Percentiles rank a stretch among this genome's conserved stretches.
Evolutionary conservation across 1,140 invertebrate species (phyloP).

Genomic region (Rhynchophorus ferrugineus): DNA sequence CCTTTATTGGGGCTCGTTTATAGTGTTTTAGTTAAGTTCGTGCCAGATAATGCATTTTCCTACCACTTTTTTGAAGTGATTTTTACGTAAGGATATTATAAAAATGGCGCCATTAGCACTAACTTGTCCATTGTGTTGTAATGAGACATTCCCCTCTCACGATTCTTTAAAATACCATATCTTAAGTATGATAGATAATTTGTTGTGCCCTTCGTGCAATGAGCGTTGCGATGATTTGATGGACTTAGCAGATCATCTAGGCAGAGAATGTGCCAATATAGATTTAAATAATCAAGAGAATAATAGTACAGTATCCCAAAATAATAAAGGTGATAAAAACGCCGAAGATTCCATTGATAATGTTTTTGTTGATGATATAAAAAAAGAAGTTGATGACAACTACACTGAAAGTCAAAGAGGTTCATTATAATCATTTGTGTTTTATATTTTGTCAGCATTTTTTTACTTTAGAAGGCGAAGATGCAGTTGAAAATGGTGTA

Average conservation of each 20-base stretch:
- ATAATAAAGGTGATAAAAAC: conserved; percentile 8
- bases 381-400: conserved; percentile 25
- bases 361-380: not conserved
- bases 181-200: conserved; percentile 47
- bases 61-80: too few species aligned
- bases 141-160: conserved; percentile 50
- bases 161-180: conserved; percentile 53
- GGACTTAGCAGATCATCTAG: conserved; percentile 55
- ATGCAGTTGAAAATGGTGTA: conserved; percentile 13
- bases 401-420: not conserved
- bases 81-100: not conserved
- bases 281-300: conserved; percentile 28
- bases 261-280: conserved; percentile 47
- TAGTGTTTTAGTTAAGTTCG: not conserved
- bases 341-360: not conserved
- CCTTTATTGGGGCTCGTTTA: not conserved
- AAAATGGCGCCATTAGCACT: conserved; percentile 30
- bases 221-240: conserved; percentile 53
- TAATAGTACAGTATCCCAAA: conserved; percentile 21
- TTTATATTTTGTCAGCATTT: not conserved
- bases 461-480: conserved; percentile 3
- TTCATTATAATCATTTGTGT: not conserved
- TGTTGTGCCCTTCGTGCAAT: conserved; percentile 53
- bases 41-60: too few species aligned
- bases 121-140: conserved; percentile 57